phyloP scores from a whole-genome alignment of 2,797 vertebrate genomes.

The Botia kubotai region DNA sequence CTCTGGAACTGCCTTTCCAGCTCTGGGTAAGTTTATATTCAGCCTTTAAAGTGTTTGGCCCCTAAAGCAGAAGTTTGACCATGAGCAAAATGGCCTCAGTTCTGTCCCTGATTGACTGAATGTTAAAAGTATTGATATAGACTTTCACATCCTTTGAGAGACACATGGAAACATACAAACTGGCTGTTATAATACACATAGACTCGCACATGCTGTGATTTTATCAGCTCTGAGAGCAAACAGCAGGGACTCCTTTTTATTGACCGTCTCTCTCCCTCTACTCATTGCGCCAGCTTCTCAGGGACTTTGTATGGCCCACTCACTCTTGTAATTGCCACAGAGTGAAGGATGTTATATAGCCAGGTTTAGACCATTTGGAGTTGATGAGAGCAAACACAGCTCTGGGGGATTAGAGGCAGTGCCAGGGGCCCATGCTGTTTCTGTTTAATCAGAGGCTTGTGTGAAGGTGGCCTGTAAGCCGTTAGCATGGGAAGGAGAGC shows the following conservation, averaged over 20 bases:
- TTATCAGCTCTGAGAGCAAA: slow-evolving; percentile 59
- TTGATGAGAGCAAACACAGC: slow-evolving; percentile 61
- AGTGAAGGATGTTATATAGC: slow-evolving; percentile 58
- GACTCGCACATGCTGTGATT: slow-evolving; percentile 44
- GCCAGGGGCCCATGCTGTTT: slow-evolving; percentile 69
- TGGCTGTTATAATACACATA: slow-evolving; percentile 33
- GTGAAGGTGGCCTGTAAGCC: slow-evolving; percentile 64
- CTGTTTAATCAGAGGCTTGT: slow-evolving; percentile 71
- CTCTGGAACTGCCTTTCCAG: slow-evolving; percentile 97
- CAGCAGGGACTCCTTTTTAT: slow-evolving; percentile 62
- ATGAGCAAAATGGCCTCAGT: slow-evolving; percentile 3
- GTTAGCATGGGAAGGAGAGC: slow-evolving; percentile 65
- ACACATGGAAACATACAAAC: background rate
- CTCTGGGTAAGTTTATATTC: slow-evolving; percentile 83
- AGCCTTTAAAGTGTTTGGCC: slow-evolving; percentile 7
- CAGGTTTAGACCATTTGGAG: slow-evolving; percentile 61
- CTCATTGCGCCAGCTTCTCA: slow-evolving; percentile 68
- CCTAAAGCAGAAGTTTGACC: background rate
- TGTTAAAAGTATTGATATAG: slow-evolving; percentile 11
- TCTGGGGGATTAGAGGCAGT: slow-evolving; percentile 61
- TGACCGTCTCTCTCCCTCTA: slow-evolving; percentile 63
- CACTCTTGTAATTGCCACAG: slow-evolving; percentile 59
- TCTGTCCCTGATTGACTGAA: slow-evolving; percentile 28
- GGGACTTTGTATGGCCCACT: slow-evolving; percentile 53
- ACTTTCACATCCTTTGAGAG: slow-evolving; percentile 25